Base-by-base conservation (phyloP, 2,888 invertebrate species). In the Drosophila aldrichi region DNA sequence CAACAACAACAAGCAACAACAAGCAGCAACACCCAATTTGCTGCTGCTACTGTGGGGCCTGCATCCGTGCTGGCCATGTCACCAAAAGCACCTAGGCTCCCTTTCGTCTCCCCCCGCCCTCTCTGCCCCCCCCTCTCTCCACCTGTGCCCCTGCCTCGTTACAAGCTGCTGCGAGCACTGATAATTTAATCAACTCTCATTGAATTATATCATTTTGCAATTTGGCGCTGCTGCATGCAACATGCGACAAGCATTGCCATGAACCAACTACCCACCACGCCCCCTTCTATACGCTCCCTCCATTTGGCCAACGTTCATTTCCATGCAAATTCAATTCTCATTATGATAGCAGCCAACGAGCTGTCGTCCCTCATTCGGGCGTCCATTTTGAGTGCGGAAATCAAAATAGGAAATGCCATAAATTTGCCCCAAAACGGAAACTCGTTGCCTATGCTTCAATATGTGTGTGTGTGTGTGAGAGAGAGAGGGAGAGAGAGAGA, bases 111-210 rank as follows among this genome's bases (percentile, higher is more conserved):
- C 20, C 3, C 2, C 6, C 18, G 0, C 2, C 36, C 0, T 36
- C 14, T 2, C 5, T 3, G 16, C 5, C 8, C 0, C 5, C 25
- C 6, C n/a, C 16, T 4, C n/a, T 14, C 36, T 0, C 34, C 4
- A 34, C 2, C 41, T 20, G 4, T 2, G 22, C 20, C 66, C 29
- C 48, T 4, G 25, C 36, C 0, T 36, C 52, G 22, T 38, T 36
- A 10, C 34, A 20, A 48, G 44, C 69, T 38, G 38, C 68, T 65
- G 22, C 65, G 60, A 70, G 67, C 82, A 68, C 71, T 89, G 89
- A 87, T 90, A 87, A 91, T 83, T 87, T 89, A 88, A 88, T 88
- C 89, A 88, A 90, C 88, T 88, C 90, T 88, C 90, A 88, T 88
- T 88, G 89, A 90, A 88, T 88, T 88, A 88, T 90, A 79, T 88